Evolutionary conservation across 2,113 vertebrate genomes (phyloP).

Genomic region (Tachycineta bicolor): DNA sequence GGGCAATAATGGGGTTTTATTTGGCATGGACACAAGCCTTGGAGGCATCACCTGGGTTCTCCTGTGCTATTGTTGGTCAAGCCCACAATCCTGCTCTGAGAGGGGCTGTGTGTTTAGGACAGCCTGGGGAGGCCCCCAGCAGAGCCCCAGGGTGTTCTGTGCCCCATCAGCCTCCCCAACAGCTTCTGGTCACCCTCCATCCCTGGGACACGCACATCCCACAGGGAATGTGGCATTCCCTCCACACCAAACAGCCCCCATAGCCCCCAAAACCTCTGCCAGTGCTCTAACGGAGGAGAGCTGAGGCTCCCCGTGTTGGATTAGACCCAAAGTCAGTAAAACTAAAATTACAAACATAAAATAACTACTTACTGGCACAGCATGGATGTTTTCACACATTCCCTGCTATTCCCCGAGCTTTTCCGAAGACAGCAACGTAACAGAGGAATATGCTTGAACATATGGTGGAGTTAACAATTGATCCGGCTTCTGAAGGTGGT

Average conservation of each 20-base stretch:
- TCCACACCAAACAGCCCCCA: not conserved
- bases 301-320: not conserved
- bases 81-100: not conserved
- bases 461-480: constrained; percentile 51
- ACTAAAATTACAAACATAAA: constrained; percentile 66
- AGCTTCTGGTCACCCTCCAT: fast-evolving
- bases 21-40: not conserved
- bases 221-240: not conserved
- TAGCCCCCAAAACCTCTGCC: not conserved
- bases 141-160: not conserved
- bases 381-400: constrained; percentile 62
- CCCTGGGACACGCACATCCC: not conserved
- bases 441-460: constrained; percentile 33
- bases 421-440: constrained; percentile 10
- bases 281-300: not conserved
- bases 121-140: not conserved
- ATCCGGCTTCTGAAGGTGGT: not conserved
- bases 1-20: fast-evolving
- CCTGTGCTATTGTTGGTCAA: not conserved
- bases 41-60: not conserved
- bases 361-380: constrained; percentile 59
- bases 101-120: not conserved
- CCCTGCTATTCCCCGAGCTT: not conserved
- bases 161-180: not conserved
- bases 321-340: constrained; percentile 58